phyloP scores from a whole-genome alignment of 2,797 vertebrate genomes.

The Tadarida brasiliensis region DNA sequence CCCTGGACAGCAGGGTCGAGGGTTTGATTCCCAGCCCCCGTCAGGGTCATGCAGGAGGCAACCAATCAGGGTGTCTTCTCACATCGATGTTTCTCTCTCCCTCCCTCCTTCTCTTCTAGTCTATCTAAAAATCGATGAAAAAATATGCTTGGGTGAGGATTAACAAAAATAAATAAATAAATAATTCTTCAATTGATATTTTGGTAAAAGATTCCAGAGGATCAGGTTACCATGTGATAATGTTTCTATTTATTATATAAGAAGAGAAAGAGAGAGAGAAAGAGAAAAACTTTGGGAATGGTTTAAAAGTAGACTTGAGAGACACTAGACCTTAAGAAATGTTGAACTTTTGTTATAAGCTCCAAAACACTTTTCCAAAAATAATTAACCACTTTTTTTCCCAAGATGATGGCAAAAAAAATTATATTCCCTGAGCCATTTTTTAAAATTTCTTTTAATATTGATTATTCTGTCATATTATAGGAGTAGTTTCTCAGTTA shows the following conservation, averaged over 20 bases:
- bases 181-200: neutral
- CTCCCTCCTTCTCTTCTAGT: too few species aligned
- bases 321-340: neutral
- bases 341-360: neutral
- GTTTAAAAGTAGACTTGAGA: neutral
- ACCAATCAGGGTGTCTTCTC: too few species aligned
- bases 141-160: too few species aligned
- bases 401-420: neutral
- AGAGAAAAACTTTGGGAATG: neutral
- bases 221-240: neutral
- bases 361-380: neutral
- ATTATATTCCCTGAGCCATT: neutral
- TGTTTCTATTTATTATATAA: neutral
- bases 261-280: neutral
- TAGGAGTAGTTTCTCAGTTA: neutral
- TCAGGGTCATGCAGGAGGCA: too few species aligned
- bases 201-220: neutral
- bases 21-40: too few species aligned
- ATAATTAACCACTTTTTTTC: neutral
- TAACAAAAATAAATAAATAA: too few species aligned
- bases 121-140: too few species aligned
- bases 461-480: neutral
- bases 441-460: neutral
- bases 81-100: too few species aligned
- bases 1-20: too few species aligned